Evolutionary conservation across 1,140 invertebrate species (phyloP).

Genomic region (Venustaconcha ellipsiformis): DNA sequence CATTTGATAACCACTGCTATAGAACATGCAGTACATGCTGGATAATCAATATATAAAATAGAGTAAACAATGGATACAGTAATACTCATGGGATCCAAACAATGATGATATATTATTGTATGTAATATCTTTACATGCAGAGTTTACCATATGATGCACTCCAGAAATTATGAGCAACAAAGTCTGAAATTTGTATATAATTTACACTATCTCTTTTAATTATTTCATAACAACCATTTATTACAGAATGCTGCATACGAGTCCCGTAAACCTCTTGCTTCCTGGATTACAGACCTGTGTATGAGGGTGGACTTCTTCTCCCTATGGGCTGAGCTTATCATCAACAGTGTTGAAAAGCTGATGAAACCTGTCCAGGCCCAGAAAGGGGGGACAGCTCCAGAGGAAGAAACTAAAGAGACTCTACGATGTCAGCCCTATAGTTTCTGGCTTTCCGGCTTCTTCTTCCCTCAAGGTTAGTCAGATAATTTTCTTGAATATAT

Average conservation of each 20-base stretch:
- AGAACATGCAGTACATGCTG: too few relatives aligned
- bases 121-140: too few relatives aligned
- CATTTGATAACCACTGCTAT: too few relatives aligned
- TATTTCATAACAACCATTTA: neutral
- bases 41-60: too few relatives aligned
- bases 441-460: constrained; percentile 87
- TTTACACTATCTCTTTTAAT: neutral
- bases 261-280: constrained; percentile 61
- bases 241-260: constrained; percentile 63
- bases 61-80: too few relatives aligned
- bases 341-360: constrained; percentile 48
- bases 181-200: neutral
- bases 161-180: too few relatives aligned
- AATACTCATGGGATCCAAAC: too few relatives aligned
- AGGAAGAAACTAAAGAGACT: constrained; percentile 31
- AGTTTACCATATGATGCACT: too few relatives aligned
- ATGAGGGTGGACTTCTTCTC: constrained; percentile 80
- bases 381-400: constrained; percentile 21
- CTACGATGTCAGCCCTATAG: constrained; percentile 49
- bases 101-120: too few relatives aligned
- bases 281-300: constrained; percentile 71
- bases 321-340: constrained; percentile 58
- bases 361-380: constrained; percentile 30
- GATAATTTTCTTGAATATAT: neutral
- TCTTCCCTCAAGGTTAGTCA: constrained; percentile 82